These are phyloP conservation scores for Leucophenga varia DNA, from an alignment of 1,140 invertebrate genomes.

Conservation along the genomic window DNA sequence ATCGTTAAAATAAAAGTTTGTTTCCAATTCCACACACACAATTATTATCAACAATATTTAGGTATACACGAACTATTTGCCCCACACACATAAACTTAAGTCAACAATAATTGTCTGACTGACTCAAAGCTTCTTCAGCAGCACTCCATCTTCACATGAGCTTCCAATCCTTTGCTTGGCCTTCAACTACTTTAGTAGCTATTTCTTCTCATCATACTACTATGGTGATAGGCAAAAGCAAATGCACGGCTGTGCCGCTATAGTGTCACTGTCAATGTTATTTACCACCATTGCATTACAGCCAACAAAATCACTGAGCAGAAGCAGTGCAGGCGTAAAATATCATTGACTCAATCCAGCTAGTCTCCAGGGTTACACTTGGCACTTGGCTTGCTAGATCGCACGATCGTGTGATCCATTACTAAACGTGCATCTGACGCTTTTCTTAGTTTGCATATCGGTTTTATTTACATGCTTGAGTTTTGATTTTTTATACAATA, in stretches of 20 bases:
- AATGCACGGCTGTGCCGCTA: neutral
- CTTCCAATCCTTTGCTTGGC: slow-evolving; percentile 22
- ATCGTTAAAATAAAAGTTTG: too few species aligned
- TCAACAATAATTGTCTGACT: slow-evolving; percentile 42
- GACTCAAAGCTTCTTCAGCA: slow-evolving; percentile 54
- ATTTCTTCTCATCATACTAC: too few species aligned
- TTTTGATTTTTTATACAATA: neutral
- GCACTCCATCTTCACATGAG: slow-evolving; percentile 32
- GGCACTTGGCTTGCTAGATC: slow-evolving; percentile 30
- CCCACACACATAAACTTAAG: slow-evolving; percentile 13
- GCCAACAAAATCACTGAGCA: slow-evolving; percentile 5
- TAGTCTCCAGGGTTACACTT: slow-evolving; percentile 14
- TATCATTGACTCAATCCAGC: slow-evolving; percentile 12
- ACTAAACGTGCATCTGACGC: slow-evolving; percentile 41
- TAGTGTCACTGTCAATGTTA: slow-evolving; percentile 52
- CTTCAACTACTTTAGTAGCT: slow-evolving; percentile 14
- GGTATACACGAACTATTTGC: slow-evolving; percentile 21
- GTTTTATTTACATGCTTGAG: neutral
- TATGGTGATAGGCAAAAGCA: neutral
- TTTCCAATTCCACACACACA: too few species aligned
- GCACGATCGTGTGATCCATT: slow-evolving; percentile 48
- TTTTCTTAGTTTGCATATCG: slow-evolving; percentile 1
- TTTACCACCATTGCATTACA: slow-evolving; percentile 27
- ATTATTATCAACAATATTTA: slow-evolving; percentile 1
- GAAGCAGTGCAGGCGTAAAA: slow-evolving; percentile 7